These are phyloP conservation scores for Eidolon dupreanum DNA, from an alignment of 2,797 vertebrate species.

Conservation along the genomic window DNA sequence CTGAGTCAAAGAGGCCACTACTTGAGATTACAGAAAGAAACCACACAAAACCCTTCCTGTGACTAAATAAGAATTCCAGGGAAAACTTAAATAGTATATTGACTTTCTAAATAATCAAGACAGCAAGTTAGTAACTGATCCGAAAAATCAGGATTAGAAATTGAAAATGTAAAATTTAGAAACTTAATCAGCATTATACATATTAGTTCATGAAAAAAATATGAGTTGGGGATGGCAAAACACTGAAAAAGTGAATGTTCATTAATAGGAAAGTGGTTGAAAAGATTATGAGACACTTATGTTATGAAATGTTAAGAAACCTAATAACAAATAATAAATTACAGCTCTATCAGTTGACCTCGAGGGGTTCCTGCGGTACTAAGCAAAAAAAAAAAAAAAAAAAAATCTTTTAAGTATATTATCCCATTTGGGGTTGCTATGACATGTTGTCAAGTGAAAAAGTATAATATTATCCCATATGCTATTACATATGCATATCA, in stretches of 20 bases:
- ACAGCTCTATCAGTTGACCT: not conserved
- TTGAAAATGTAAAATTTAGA: not conserved
- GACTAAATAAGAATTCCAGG: not conserved
- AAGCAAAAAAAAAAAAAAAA: not conserved
- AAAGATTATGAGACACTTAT: not conserved
- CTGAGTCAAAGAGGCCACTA: not conserved
- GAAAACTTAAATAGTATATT: not conserved
- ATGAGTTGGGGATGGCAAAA: not conserved
- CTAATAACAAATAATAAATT: constrained; percentile 29
- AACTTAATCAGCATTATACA: not conserved
- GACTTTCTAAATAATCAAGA: constrained; percentile 17
- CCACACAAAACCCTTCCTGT: not conserved
- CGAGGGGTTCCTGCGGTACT: not conserved
- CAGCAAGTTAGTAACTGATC: not conserved
- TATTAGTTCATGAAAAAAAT: not conserved
- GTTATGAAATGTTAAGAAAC: not conserved
- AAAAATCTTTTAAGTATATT: not conserved
- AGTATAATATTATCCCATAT: not conserved
- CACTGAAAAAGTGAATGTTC: not conserved
- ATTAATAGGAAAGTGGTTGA: not conserved
- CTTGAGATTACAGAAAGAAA: not conserved
- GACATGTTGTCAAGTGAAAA: not conserved
- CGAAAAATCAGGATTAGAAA: not conserved
- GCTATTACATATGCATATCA: not conserved
- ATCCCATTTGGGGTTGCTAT: not conserved